Conservation (phyloP, 37 sponge, comb jelly and placozoan genomes). For the Crambe crambe region DNA sequence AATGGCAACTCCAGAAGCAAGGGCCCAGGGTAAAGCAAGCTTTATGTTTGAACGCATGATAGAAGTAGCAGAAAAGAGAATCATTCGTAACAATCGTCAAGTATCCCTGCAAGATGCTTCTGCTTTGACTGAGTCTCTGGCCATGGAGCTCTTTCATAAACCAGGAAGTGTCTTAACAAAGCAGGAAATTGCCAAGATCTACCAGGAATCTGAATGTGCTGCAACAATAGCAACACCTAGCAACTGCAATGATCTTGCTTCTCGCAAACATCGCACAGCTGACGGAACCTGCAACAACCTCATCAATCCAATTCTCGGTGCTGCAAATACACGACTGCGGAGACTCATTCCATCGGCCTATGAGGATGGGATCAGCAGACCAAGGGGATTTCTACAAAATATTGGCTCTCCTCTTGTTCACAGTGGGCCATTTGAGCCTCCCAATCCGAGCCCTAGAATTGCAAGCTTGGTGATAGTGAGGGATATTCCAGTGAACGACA, state of each 20-base stretch:
- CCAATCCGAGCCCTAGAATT: constrained; percentile 79
- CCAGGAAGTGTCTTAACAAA: constrained; percentile 45
- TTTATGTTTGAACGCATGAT: constrained; percentile 33
- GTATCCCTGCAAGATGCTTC: neutral
- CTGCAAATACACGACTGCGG: constrained; percentile 60
- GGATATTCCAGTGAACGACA: constrained; percentile 46
- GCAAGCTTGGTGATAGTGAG: constrained; percentile 36
- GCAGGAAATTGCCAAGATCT: constrained; percentile 26
- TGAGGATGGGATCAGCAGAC: constrained; percentile 74
- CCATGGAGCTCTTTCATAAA: constrained; percentile 30
- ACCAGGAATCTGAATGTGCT: constrained; percentile 17
- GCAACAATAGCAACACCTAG: neutral
- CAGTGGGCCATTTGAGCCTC: constrained; percentile 52
- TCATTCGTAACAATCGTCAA: neutral
- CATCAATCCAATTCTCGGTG: constrained; percentile 62
- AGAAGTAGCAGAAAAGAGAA: constrained; percentile 35
- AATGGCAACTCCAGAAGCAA: neutral
- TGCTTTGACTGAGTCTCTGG: constrained; percentile 21
- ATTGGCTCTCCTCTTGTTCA: neutral
- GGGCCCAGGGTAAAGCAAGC: constrained; percentile 20
- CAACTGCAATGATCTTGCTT: constrained; percentile 14
- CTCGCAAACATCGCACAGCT: constrained; percentile 47
- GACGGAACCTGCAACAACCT: constrained; percentile 96
- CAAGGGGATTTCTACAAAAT: constrained; percentile 68
- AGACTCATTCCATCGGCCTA: constrained; percentile 73